Percentiles rank a stretch among this genome's conserved stretches.
Evolutionary conservation across 2,113 vertebrate genomes (phyloP).

Genomic region (Vulpes ferrilata): DNA sequence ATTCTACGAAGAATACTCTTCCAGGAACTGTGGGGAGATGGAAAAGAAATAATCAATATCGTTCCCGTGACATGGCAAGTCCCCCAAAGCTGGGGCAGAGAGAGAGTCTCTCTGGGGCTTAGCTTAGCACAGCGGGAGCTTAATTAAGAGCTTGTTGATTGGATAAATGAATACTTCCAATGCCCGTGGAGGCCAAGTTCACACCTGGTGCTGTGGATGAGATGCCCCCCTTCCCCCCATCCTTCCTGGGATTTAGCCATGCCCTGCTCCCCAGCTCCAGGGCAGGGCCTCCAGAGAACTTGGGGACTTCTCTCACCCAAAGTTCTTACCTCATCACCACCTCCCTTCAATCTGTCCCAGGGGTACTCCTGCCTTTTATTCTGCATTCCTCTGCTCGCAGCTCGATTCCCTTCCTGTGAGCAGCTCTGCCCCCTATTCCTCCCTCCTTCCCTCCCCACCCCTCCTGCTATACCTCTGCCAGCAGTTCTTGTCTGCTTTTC

Average conservation of each 20-base stretch:
- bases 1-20: not conserved
- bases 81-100: not conserved
- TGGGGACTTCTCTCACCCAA: not conserved
- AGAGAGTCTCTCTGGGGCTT: not conserved
- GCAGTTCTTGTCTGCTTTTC: not conserved
- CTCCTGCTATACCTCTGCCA: no score
- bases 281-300: not conserved
- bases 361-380: not conserved
- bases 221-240: fast-evolving
- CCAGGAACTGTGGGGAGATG: not conserved
- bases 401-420: not conserved
- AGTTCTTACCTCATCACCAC: not conserved
- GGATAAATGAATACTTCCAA: not conserved
- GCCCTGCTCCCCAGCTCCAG: not conserved
- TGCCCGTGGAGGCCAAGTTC: not conserved
- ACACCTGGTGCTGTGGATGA: not conserved
- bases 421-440: not conserved
- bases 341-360: not conserved
- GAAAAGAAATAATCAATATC: not conserved
- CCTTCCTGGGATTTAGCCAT: not conserved
- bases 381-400: not conserved
- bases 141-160: not conserved
- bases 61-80: not conserved
- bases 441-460: no score
- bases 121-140: not conserved